Base-by-base conservation (phyloP, 37 sponge, comb jelly and placozoan species). In the Aplysina aerophoba region DNA sequence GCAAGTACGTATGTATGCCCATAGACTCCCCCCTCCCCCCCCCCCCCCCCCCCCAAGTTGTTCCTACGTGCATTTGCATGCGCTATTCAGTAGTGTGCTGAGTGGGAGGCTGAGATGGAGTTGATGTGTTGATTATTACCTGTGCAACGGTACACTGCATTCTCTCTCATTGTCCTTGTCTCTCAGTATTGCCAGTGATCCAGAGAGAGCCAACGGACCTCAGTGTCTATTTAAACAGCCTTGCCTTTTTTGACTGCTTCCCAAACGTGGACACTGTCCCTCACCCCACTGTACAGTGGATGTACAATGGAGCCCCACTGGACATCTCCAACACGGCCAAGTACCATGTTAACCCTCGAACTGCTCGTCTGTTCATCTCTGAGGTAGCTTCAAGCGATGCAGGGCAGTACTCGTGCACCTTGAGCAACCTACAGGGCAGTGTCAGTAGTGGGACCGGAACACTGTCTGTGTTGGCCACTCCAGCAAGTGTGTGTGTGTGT, bases 231-330 rank as follows among this genome's bases (percentile, higher is more conserved):
- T 1, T 4, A 8, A 24, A 24, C 13, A 22, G 53, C 22, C 37
- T 75, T 4, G 78, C 50, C 15, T 75, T 44, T 54, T 75, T 75
- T 36, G 37, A 36, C 54, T 75, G 78, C 24, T 50, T 75, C n/a
- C 53, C 44, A 53, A 24, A 12, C 38, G 3, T 24, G 24, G 33
- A n/a, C 54, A 21, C 53, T 75, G 54, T 40, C 54, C 78, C 78
- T 25, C 44, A 38, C 21, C 78, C 78, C 54, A 75, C 25, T 40
- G 78, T 75, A 2, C 37, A 39, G 25, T 75, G 78, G 78, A 39
- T 0, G 13, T n/a, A 50, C 24, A 36, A 75, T 44, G 25, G 12
- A 19, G 53, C 54, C 13, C 41, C 17, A 24, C 44, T 75, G 1
- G 78, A 40, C n/a, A 16, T 75, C 20, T 53, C 54, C 22, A 36